These are phyloP conservation scores for Beroe ovata DNA, from an alignment of 37 sponge, comb jelly and placozoan species.

Conservation along the genomic window DNA sequence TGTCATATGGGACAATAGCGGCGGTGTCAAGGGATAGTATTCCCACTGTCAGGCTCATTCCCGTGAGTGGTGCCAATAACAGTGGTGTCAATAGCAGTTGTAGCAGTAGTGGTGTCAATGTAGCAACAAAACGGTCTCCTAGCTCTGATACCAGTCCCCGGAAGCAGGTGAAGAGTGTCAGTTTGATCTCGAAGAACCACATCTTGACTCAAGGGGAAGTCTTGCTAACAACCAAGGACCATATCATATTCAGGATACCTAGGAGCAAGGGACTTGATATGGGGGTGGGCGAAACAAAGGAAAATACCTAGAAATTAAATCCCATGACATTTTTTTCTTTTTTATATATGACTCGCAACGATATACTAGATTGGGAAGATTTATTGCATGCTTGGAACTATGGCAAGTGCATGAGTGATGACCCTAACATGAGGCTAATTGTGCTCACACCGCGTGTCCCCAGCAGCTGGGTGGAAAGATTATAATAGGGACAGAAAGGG, in stretches of 20 bases:
- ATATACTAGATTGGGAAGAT: too few species aligned
- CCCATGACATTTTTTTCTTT: too few species aligned
- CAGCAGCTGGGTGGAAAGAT: too few species aligned
- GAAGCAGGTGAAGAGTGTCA: neutral
- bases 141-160: neutral
- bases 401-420: too few species aligned
- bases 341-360: too few species aligned
- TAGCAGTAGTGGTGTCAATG: too few species aligned
- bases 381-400: too few species aligned
- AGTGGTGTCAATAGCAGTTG: neutral
- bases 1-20: neutral
- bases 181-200: neutral
- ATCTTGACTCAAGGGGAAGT: slow-evolving; percentile 49
- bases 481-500: too few species aligned
- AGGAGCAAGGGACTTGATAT: neutral
- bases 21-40: neutral
- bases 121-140: neutral
- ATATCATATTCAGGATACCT: slow-evolving; percentile 62
- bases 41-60: slow-evolving; percentile 20
- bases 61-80: neutral
- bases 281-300: neutral
- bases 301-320: neutral
- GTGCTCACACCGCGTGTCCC: too few species aligned
- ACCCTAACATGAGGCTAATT: too few species aligned
- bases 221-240: slow-evolving; percentile 42